Evolutionary conservation across 53 echinoderm and acorn worm species (phyloP).

Genomic region (Holothuria leucospilota): DNA sequence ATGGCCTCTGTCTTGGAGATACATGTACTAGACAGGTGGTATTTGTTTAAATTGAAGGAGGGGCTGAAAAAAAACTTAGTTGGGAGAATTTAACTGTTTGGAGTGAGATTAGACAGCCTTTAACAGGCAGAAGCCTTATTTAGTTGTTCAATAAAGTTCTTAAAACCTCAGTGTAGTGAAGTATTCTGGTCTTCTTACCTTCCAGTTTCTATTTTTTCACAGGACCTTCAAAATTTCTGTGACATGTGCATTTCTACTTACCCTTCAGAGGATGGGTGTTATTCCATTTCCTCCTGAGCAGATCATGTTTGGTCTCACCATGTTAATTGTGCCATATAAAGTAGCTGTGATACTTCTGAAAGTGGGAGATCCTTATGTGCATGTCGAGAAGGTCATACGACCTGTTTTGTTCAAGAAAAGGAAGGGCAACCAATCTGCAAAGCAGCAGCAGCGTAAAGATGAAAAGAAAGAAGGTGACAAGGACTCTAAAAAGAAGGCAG

Average conservation of each 20-base stretch:
- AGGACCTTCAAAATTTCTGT: constrained; percentile 87
- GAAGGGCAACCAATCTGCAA: not conserved
- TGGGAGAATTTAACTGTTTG: too few relatives aligned
- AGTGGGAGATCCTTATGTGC: constrained; percentile 75
- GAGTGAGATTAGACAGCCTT: too few relatives aligned
- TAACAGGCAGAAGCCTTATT: too few relatives aligned
- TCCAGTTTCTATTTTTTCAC: not conserved
- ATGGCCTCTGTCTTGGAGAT: too few relatives aligned
- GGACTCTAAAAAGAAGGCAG: constrained; percentile 25
- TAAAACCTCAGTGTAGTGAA: too few relatives aligned
- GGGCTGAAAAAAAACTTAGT: too few relatives aligned
- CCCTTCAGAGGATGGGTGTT: constrained; percentile 70
- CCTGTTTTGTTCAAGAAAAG: constrained; percentile 80
- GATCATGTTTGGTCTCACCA: constrained; percentile 72
- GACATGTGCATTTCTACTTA: constrained; percentile 71
- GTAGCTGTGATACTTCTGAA: constrained; percentile 64
- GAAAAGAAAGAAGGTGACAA: constrained; percentile 2
- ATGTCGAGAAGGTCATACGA: constrained; percentile 67
- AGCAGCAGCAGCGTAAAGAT: too few relatives aligned
- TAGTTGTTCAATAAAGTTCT: too few relatives aligned
- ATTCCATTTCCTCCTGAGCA: constrained; percentile 75
- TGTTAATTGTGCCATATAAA: constrained; percentile 72
- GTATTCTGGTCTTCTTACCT: too few relatives aligned
- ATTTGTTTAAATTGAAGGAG: too few relatives aligned
- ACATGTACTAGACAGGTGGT: too few relatives aligned